Evolutionary conservation across 2,797 vertebrate genomes (phyloP), one percentile per base, ranked within the genome.

Genomic region (Selene dorsalis): DNA sequence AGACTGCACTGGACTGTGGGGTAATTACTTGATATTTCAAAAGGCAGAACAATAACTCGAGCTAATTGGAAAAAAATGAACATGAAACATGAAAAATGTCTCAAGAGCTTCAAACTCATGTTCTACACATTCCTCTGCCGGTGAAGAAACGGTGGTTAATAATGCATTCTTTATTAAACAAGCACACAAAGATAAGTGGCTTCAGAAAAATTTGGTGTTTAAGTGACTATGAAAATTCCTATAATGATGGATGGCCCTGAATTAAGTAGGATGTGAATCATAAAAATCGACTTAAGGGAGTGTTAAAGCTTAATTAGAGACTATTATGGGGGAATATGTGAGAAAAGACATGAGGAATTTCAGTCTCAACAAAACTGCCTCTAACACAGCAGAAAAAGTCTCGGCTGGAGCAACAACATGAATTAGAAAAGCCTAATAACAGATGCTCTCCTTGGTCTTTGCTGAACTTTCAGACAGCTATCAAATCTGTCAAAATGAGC

Each of bases 11-110:
- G 6, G 17, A 60, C 28, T 41, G 13, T 9, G 50, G 61, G 16
- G 41, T 48, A 63, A 71, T 26, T 18, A 53, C 32, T 41, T 50
- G 3, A 69, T 39, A 53, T 68, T 35, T 61, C 38, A 68, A 35
- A 53, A 39, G 55, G 62, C 14, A 13, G 35, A 11, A 73, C 10
- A 55, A 53, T 24, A 63, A 45, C 20, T 56, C 70, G 22, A 16
- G 14, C 32, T 28, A 79, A 26, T 4, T 0, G 13, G 52, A 24
- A 52, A 47, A 60, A 47, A 56, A n/a, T n/a, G n/a, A n/a, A n/a
- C n/a, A n/a, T n/a, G n/a, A n/a, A n/a, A n/a, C n/a, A n/a, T n/a
- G n/a, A n/a, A 28, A 38, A 13, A 17, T 28, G 64, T 67, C 0
- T 61, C 56, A 60, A 32, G 59, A 35, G 20, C 20, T 62, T 67